Conservation (phyloP, 2,888 invertebrate genomes). For the Drosophila kambysellisi region DNA sequence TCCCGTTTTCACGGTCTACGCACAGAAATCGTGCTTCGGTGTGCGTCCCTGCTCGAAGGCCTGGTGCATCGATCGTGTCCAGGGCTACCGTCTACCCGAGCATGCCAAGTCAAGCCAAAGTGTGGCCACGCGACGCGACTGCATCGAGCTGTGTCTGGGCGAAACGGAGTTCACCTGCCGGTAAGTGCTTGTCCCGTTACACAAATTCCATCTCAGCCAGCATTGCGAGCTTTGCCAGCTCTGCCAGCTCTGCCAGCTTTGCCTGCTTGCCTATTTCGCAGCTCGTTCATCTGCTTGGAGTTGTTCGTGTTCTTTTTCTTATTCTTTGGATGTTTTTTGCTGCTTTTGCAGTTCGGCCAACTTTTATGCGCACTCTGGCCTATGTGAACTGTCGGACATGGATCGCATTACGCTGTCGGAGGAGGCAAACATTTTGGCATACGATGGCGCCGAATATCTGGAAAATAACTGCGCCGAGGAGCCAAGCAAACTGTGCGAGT, state of each 20-base stretch:
- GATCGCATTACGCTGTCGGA: constrained; percentile 96
- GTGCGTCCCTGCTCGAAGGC: constrained; percentile 95
- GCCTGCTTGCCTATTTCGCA: constrained; percentile 41
- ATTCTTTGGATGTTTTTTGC: background rate
- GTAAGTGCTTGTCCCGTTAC: constrained; percentile 86
- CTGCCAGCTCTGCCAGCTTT: background rate
- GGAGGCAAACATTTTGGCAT: constrained; percentile 90
- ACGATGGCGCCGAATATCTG: constrained; percentile 92
- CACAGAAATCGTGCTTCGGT: constrained; percentile 96
- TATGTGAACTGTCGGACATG: constrained; percentile 96
- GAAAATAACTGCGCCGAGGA: constrained; percentile 97
- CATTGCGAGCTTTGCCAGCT: background rate
- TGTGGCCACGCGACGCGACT: constrained; percentile 92
- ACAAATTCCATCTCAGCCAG: constrained; percentile 43
- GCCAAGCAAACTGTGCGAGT: constrained; percentile 96
- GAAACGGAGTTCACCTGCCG: constrained; percentile 97
- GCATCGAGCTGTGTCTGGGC: constrained; percentile 95
- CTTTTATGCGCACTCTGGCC: constrained; percentile 94
- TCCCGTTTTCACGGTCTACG: constrained; percentile 98
- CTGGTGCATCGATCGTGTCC: constrained; percentile 97
- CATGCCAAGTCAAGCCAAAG: constrained; percentile 91
- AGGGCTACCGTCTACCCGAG: constrained; percentile 93
- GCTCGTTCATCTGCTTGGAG: constrained; percentile 55
- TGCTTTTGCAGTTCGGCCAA: constrained; percentile 92
- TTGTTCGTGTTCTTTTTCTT: background rate